These are phyloP conservation scores for Hirundichthys speculiger DNA, from an alignment of 2,113 vertebrate species.

Conservation along the genomic window DNA sequence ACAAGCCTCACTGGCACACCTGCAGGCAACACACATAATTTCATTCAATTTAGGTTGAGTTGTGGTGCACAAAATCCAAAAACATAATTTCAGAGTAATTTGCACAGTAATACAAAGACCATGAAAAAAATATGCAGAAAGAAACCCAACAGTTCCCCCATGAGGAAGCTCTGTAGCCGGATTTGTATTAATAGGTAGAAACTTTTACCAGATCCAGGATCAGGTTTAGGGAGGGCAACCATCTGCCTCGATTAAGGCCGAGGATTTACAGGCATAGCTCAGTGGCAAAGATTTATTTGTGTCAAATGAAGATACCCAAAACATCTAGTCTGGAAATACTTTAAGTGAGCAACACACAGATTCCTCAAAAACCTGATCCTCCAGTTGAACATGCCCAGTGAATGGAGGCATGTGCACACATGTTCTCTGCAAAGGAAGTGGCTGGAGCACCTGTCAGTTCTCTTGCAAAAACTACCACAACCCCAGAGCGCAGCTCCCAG, in stretches of 20 bases:
- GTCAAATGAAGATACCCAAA: conserved; percentile 3
- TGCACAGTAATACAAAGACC: neutral
- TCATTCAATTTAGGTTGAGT: neutral
- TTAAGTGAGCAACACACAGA: conserved; percentile 15
- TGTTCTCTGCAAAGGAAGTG: conserved; percentile 18
- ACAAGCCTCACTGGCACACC: conserved; percentile 90
- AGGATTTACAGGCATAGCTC: too few species aligned
- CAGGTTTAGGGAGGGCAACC: too few species aligned
- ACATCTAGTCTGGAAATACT: conserved; percentile 17
- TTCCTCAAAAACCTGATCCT: conserved; percentile 28
- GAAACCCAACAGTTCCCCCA: neutral
- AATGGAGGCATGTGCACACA: conserved; percentile 33
- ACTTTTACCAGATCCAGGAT: neutral
- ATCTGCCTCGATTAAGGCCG: neutral
- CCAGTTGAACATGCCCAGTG: neutral
- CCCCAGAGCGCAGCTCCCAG: too few species aligned
- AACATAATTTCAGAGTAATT: neutral
- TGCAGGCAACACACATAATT: conserved; percentile 60
- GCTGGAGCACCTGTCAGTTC: conserved; percentile 36
- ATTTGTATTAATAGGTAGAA: neutral
- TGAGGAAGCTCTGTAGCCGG: neutral
- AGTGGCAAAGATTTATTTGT: neutral
- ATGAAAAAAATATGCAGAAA: neutral
- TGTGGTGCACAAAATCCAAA: neutral
- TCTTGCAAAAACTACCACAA: conserved; percentile 11